Evolutionary conservation across 2,797 vertebrate genomes (phyloP).

Genomic region (Etheostoma perlongum): DNA sequence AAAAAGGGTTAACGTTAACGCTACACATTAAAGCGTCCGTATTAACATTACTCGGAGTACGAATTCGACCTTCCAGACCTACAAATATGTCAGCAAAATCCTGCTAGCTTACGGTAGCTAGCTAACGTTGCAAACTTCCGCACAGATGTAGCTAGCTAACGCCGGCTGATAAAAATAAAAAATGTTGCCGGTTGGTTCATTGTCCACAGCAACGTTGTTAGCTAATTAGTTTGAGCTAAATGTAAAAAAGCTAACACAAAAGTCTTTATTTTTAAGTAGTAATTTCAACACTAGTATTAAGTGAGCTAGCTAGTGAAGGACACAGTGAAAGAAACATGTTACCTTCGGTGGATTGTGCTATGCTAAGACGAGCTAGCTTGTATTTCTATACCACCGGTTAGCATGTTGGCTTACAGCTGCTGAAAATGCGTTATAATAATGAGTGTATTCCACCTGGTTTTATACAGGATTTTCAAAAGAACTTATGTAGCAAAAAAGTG

Average conservation of each 20-base stretch:
- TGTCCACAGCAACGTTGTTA: background rate
- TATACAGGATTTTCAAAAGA: background rate
- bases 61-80: rapidly evolving
- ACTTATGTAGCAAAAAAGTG: no score
- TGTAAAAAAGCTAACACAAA: rapidly evolving
- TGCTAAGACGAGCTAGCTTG: constrained; percentile 50
- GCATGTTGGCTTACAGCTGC: background rate
- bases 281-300: rapidly evolving
- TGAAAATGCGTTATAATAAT: no score
- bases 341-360: background rate
- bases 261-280: rapidly evolving
- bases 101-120: background rate
- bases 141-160: background rate
- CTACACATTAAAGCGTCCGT: rapidly evolving
- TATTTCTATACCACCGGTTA: background rate
- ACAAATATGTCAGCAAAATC: rapidly evolving
- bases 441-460: background rate
- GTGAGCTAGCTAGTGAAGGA: background rate
- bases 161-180: background rate
- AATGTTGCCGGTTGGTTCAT: background rate
- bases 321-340: background rate
- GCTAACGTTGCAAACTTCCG: constrained; percentile 18
- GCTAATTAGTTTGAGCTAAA: no score
- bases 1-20: background rate
- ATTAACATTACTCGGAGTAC: background rate